These are phyloP conservation scores for Paraescarpia echinospica DNA, from an alignment of 1,140 invertebrate species.

Conservation along the genomic window DNA sequence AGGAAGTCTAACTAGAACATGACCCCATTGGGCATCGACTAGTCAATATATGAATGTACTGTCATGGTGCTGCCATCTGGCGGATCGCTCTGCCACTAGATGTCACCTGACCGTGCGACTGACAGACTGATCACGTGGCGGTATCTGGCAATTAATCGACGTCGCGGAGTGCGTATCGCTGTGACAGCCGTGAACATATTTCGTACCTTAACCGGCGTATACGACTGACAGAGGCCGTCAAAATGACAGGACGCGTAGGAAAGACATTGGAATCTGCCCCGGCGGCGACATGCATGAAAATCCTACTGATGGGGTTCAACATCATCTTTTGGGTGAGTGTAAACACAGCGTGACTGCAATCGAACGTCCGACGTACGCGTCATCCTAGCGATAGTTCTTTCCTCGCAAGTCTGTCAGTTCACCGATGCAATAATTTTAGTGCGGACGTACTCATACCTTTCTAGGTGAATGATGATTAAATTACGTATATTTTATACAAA, in stretches of 20 bases:
- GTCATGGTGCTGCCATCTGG: neutral
- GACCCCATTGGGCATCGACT: too few species aligned
- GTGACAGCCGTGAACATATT: neutral
- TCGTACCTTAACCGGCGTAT: neutral
- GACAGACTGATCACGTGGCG: neutral
- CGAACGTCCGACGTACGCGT: neutral
- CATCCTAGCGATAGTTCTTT: neutral
- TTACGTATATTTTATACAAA: too few species aligned
- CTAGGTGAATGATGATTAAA: too few species aligned
- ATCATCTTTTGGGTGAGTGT: neutral
- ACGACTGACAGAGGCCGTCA: neutral
- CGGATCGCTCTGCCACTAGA: neutral
- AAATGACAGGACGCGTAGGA: neutral
- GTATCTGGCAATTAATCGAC: neutral
- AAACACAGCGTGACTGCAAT: neutral
- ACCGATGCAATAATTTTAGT: neutral
- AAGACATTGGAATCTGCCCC: neutral
- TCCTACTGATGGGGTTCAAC: neutral
- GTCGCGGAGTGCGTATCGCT: neutral
- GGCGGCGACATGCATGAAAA: neutral
- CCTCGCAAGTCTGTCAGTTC: neutral
- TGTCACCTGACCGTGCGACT: neutral
- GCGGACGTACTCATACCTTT: too few species aligned
- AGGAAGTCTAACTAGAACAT: too few species aligned
- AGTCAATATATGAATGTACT: too few species aligned